phyloP scores from a whole-genome alignment of 2,113 vertebrate genomes.

The Dryoscopus gambensis region DNA sequence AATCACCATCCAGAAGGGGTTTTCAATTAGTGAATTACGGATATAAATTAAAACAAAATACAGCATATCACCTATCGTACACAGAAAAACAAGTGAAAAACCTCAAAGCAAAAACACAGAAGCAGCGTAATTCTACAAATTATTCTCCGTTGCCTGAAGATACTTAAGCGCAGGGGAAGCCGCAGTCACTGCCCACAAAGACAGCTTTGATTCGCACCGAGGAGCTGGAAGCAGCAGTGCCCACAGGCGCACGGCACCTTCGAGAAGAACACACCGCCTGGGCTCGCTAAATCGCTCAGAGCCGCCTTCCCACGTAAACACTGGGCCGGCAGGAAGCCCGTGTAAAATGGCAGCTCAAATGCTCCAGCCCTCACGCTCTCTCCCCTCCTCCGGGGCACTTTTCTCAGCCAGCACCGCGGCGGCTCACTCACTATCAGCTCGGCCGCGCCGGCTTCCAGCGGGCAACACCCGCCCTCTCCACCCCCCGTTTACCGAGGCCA shows the following conservation, averaged over 20 bases:
- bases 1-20: fast-evolving
- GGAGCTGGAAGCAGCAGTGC: neutral
- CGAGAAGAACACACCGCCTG: fast-evolving
- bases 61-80: neutral
- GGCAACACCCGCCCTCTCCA: neutral
- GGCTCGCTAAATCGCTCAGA: neutral
- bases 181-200: neutral
- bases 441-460: neutral
- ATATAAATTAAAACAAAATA: neutral
- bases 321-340: neutral
- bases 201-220: neutral
- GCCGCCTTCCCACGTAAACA: neutral
- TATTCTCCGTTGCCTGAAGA: neutral
- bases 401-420: neutral
- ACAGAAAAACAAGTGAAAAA: neutral
- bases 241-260: neutral
- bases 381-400: neutral
- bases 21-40: neutral
- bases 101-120: neutral
- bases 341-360: neutral
- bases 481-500: neutral
- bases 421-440: fast-evolving
- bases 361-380: neutral
- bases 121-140: neutral
- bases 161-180: neutral